Percentiles rank a stretch among this genome's conserved stretches.
phyloP scores from a whole-genome alignment of 2,113 vertebrate species.

The Sander vitreus region DNA sequence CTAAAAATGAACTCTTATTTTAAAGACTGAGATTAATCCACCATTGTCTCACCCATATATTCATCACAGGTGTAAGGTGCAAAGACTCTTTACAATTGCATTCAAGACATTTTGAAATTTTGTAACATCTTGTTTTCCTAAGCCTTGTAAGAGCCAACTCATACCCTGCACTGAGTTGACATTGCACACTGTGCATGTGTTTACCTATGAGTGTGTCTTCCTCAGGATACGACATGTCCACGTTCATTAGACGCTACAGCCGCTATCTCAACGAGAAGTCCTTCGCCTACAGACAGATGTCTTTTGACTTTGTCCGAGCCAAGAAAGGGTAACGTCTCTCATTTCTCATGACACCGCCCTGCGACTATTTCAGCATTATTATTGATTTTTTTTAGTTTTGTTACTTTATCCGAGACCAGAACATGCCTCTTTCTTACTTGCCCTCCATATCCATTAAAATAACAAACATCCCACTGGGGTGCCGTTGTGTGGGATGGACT shows the following conservation, averaged over 20 bases:
- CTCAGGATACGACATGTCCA: constrained; percentile 98
- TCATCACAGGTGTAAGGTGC: not conserved
- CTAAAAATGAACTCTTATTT: not conserved
- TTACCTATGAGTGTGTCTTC: constrained; percentile 47
- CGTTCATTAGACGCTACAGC: constrained; percentile 98
- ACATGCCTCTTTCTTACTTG: not conserved
- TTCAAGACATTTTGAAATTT: not conserved
- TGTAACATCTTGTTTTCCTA: not conserved
- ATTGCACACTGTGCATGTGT: constrained; percentile 11
- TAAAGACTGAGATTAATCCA: not conserved
- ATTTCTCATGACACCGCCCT: not conserved
- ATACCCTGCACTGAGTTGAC: not conserved
- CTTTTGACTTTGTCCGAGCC: constrained; percentile 97
- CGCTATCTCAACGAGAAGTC: constrained; percentile 98
- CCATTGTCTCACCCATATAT: not conserved
- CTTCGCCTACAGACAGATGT: constrained; percentile 98
- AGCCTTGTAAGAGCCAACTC: not conserved
- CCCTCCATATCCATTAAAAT: constrained; percentile 12
- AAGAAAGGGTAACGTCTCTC: constrained; percentile 92
- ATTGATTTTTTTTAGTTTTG: constrained; percentile 10
- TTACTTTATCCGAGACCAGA: not conserved
- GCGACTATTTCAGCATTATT: constrained; percentile 8
- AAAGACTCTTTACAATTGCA: not conserved
- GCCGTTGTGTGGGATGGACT: constrained; percentile 14
- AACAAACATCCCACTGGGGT: constrained; percentile 22